Evolutionary conservation across 2,113 vertebrate genomes (phyloP).

Genomic region (Salvelinus namaycush): DNA sequence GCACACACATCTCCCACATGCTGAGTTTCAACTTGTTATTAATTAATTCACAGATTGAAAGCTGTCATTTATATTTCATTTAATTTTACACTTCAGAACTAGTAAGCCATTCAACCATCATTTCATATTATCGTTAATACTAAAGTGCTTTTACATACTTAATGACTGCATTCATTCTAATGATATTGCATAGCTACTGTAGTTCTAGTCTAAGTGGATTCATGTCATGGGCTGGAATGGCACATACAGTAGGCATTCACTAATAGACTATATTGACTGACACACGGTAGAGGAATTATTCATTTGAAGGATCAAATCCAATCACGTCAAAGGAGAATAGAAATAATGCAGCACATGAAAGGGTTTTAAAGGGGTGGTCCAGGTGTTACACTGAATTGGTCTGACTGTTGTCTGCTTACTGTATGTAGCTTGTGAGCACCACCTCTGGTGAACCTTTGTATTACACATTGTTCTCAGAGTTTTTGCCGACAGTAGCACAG

Average conservation of each 20-base stretch:
- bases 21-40: no score
- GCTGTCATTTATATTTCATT: slow-evolving; percentile 40
- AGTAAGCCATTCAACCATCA: slow-evolving; percentile 19
- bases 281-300: neutral
- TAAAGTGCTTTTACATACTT: slow-evolving; percentile 18
- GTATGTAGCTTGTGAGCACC: no score
- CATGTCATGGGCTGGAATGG: no score
- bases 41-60: slow-evolving; percentile 14
- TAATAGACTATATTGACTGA: neutral
- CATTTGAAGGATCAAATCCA: neutral
- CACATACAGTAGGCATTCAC: neutral
- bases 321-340: neutral
- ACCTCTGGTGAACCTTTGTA: no score
- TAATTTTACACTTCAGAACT: slow-evolving; percentile 21
- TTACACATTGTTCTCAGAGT: no score
- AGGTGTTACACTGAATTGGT: no score
- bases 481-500: no score
- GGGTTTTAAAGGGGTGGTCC: no score
- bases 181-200: neutral
- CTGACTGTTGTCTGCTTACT: no score
- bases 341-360: no score
- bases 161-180: slow-evolving; percentile 3
- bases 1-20: neutral
- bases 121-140: slow-evolving; percentile 20
- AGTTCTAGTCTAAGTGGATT: neutral